Conservation (phyloP, 2,797 vertebrate species). For the Sebastes iracundus region DNA sequence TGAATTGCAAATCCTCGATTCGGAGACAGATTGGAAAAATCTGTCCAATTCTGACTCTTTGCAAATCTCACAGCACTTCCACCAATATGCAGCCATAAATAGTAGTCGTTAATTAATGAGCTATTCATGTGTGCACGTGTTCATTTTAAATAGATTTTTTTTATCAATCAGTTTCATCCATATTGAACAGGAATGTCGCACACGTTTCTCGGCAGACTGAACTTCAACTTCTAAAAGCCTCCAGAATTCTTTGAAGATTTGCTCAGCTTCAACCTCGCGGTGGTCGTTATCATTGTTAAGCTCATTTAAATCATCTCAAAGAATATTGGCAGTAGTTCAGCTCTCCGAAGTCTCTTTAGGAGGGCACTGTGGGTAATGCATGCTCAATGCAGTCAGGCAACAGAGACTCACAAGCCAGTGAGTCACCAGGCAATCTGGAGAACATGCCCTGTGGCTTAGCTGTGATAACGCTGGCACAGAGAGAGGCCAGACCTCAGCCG, state of each 20-base stretch:
- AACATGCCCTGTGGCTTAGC: constrained; percentile 78
- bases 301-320: constrained; percentile 22
- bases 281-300: background rate
- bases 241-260: background rate
- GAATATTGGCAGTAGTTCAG: constrained; percentile 2
- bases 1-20: constrained; percentile 57
- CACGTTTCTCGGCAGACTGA: background rate
- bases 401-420: constrained; percentile 71
- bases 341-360: constrained; percentile 19
- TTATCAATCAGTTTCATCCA: background rate
- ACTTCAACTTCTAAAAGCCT: background rate
- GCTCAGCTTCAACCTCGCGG: background rate
- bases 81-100: constrained; percentile 18
- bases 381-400: constrained; percentile 57
- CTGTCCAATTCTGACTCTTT: constrained; percentile 23
- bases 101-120: constrained; percentile 15
- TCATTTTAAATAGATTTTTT: background rate
- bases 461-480: constrained; percentile 76
- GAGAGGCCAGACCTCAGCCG: constrained; percentile 75
- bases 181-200: background rate
- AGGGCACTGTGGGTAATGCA: constrained; percentile 56
- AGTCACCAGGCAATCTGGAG: constrained; percentile 84
- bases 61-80: constrained; percentile 6
- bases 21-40: constrained; percentile 47
- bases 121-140: background rate